Evolutionary conservation across 2,113 vertebrate genomes (phyloP).

Genomic region (Girardinichthys multiradiatus): DNA sequence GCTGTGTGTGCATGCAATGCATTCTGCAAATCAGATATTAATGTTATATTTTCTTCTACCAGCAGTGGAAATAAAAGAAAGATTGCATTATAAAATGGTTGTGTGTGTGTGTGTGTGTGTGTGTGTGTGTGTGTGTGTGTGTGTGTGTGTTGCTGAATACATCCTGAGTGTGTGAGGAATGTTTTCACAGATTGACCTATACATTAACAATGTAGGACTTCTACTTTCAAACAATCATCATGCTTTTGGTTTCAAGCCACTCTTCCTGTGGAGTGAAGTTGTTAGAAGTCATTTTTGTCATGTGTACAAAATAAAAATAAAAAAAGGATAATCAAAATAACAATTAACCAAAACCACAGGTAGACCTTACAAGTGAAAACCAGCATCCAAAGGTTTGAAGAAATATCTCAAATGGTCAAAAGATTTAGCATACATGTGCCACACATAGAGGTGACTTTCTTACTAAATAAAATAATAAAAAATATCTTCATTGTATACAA

Average conservation of each 20-base stretch:
- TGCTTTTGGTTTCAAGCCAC: constrained; percentile 1
- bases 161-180: constrained; percentile 39
- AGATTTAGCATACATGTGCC: no score
- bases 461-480: not conserved
- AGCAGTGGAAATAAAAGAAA: not conserved
- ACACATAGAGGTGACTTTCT: not conserved
- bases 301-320: not conserved
- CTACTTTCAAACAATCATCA: constrained; percentile 44
- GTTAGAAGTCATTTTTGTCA: not conserved
- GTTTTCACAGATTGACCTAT: constrained; percentile 67
- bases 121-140: not conserved
- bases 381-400: not conserved
- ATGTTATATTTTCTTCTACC: not conserved
- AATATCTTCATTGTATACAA: not conserved
- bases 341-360: not conserved
- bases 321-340: no score
- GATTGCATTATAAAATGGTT: not conserved
- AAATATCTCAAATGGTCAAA: not conserved
- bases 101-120: constrained; percentile 7
- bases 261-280: constrained; percentile 21
- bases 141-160: constrained; percentile 5
- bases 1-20: not conserved
- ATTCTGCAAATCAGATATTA: not conserved
- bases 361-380: not conserved
- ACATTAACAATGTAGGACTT: constrained; percentile 55